Evolutionary conservation across 2,888 invertebrate species (phyloP).

Genomic region (Ditula angustiorana): DNA sequence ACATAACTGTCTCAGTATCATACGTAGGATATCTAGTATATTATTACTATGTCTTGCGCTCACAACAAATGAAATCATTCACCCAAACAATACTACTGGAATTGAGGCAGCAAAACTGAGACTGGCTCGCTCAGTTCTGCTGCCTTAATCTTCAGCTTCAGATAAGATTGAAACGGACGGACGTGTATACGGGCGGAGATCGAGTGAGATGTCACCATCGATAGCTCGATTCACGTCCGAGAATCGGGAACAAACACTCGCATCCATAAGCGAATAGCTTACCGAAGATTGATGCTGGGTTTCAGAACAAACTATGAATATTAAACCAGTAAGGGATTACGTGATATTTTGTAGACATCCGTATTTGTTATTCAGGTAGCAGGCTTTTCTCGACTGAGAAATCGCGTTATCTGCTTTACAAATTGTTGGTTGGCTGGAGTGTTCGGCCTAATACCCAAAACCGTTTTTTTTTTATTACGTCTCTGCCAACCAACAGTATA

Average conservation of each 20-base stretch:
- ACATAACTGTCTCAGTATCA: too few species aligned
- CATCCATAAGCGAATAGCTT: slow-evolving; percentile 10
- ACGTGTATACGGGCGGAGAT: slow-evolving; percentile 2
- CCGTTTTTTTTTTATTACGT: too few species aligned
- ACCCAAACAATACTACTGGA: background rate
- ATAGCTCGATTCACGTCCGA: background rate
- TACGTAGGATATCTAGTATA: too few species aligned
- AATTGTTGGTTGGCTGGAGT: too few species aligned
- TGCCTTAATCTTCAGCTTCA: background rate
- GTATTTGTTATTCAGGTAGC: background rate
- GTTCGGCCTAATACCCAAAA: too few species aligned
- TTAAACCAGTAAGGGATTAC: background rate
- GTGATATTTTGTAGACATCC: background rate
- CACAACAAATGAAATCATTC: background rate
- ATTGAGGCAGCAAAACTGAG: background rate
- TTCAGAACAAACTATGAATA: slow-evolving; percentile 5
- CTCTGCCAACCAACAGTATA: background rate
- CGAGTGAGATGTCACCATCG: background rate
- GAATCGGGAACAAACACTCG: slow-evolving; percentile 2
- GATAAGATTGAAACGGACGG: background rate
- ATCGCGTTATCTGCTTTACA: too few species aligned
- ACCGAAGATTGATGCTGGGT: slow-evolving; percentile 19
- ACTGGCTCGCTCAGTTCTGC: too few species aligned
- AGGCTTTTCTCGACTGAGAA: too few species aligned
- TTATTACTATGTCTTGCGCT: too few species aligned